phyloP scores from a whole-genome alignment of 2,797 vertebrate genomes.

The Hydrophis major region DNA sequence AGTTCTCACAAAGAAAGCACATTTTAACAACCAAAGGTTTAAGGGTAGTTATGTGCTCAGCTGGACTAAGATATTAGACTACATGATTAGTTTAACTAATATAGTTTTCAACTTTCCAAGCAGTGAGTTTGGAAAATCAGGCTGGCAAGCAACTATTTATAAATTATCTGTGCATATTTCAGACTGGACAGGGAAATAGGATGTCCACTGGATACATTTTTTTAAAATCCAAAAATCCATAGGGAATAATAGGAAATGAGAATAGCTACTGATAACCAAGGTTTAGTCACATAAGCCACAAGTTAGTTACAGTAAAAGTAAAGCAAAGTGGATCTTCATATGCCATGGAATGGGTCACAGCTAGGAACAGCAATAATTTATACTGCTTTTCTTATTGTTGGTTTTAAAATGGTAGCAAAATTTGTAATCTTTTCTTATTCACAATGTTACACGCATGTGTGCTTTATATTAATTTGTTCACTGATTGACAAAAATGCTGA shows the following conservation, averaged over 20 bases:
- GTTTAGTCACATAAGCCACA: background rate
- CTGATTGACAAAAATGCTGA: background rate
- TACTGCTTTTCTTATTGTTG: background rate
- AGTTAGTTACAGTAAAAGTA: background rate
- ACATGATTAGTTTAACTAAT: conserved; percentile 55
- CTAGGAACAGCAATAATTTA: background rate
- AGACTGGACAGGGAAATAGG: conserved; percentile 49
- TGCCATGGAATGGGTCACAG: background rate
- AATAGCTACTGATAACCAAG: background rate
- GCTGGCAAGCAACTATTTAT: conserved; percentile 61
- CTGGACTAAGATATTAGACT: background rate
- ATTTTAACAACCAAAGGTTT: conserved; percentile 8
- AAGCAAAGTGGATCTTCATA: background rate
- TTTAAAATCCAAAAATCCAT: background rate
- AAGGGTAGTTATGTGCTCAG: background rate
- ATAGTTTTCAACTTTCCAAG: conserved; percentile 62
- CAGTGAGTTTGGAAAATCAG: conserved; percentile 74
- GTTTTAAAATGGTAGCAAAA: background rate
- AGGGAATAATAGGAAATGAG: background rate
- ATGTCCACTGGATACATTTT: conserved; percentile 23
- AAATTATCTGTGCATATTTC: conserved; percentile 46
- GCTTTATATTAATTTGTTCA: background rate
- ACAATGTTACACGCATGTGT: background rate
- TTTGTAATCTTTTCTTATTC: background rate
- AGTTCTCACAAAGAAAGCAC: conserved; percentile 9